These are phyloP conservation scores for Dendrolimus pini DNA, from an alignment of 2,888 invertebrate species.

Conservation along the genomic window DNA sequence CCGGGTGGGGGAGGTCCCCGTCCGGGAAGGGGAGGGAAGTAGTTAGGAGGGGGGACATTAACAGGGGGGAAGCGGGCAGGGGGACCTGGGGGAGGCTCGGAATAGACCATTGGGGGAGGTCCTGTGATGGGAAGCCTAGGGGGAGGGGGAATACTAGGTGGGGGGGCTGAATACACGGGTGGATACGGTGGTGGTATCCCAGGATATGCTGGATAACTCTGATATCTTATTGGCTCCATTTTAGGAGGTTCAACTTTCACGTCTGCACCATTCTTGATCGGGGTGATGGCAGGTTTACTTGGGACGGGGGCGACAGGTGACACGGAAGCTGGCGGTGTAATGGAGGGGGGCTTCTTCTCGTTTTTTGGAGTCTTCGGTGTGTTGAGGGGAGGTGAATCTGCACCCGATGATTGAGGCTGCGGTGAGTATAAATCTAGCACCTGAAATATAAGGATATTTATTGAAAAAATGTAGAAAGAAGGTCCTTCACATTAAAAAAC, in stretches of 20 bases:
- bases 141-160: slow-evolving; percentile 36
- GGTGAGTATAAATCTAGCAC: slow-evolving; percentile 93
- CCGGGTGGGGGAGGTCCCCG: slow-evolving; percentile 41
- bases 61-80: slow-evolving; percentile 43
- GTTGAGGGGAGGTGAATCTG: slow-evolving; percentile 81
- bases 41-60: slow-evolving; percentile 59
- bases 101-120: slow-evolving; percentile 48
- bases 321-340: slow-evolving; percentile 68
- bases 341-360: slow-evolving; percentile 68
- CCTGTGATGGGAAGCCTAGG: slow-evolving; percentile 57
- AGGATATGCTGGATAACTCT: slow-evolving; percentile 41
- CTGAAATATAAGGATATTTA: slow-evolving; percentile 32
- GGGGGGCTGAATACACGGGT: slow-evolving; percentile 60
- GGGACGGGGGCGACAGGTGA: slow-evolving; percentile 56
- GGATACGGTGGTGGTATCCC: slow-evolving; percentile 53
- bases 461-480: too few relatives aligned
- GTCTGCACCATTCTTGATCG: slow-evolving; percentile 61
- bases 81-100: slow-evolving; percentile 56
- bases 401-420: slow-evolving; percentile 77
- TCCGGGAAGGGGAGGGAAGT: slow-evolving; percentile 44
- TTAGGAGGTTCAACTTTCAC: slow-evolving; percentile 47
- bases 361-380: slow-evolving; percentile 71
- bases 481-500: too few relatives aligned
- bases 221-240: slow-evolving; percentile 45
- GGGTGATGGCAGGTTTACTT: slow-evolving; percentile 39